Conservation (phyloP, 2,888 invertebrate genomes). For the Molanna angustata region DNA sequence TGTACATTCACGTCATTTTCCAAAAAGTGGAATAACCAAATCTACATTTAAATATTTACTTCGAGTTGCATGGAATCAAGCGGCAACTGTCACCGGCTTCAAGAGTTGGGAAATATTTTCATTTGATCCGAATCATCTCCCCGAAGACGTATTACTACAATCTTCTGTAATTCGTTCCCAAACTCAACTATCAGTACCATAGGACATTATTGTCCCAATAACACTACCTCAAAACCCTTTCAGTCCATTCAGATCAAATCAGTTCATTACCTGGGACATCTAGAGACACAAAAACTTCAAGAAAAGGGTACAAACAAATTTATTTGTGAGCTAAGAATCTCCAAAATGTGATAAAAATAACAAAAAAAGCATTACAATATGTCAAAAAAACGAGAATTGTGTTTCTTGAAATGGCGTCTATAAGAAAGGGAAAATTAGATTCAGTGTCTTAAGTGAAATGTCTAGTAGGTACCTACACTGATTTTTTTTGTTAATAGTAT, state of each 20-base stretch:
- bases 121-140: no score
- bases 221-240: no score
- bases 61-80: no score
- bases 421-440: slow-evolving; percentile 5
- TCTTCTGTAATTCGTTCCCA: no score
- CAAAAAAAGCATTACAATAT: not conserved
- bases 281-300: slow-evolving; percentile 3
- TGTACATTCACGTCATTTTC: not conserved
- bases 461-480: no score
- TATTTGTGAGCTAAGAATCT: slow-evolving; percentile 6
- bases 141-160: no score
- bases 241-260: slow-evolving; percentile 5
- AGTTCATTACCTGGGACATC: slow-evolving; percentile 6
- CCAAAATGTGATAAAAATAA: not conserved
- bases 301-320: slow-evolving; percentile 1
- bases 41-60: no score
- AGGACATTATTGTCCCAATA: no score
- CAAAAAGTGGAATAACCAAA: slow-evolving; percentile 5
- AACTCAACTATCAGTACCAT: no score
- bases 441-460: slow-evolving; percentile 5
- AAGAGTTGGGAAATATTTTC: no score
- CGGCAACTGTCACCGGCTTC: no score
- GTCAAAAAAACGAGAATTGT: slow-evolving; percentile 1
- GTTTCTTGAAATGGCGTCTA: not conserved
- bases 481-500: no score